Evolutionary conservation across 2,113 vertebrate genomes (phyloP), one percentile per base, ranked within the genome.

Genomic region (Sylvia atricapilla): DNA sequence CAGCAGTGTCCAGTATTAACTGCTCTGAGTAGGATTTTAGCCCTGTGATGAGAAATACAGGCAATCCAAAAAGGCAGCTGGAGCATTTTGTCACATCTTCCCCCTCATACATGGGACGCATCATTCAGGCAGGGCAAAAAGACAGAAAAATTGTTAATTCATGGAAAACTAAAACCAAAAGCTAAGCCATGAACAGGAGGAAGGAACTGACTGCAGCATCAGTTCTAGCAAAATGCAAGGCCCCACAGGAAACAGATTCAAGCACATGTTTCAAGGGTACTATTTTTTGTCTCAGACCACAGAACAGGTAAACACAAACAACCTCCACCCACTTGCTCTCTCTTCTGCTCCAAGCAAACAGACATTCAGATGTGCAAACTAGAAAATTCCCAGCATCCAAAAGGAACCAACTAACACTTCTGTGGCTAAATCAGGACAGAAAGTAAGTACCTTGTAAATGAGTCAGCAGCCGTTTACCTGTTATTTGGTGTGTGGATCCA

Each of bases 401-500:
- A 58, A 77, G 28, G 35, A 89, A 55, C 8, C 52, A 56, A 66
- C 18, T 28, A 43, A 78, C 10, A 24, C 9, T 49, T 44, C 1
- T 73, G 41, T 15, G 47, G 31, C 35, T 93, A 56, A 30, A 72
- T 47, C 10, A 64, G 37, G 11, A 14, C 60, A 70, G 41, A 60
- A 82, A 49, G 60, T 7, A 72, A 73, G 25, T 1, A 39, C 10
- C 15, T n/a, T 47, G 63, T 60, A 93, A 68, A 58, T 10, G 17
- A 58, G 59, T 30, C 37, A 68, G 47, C 14, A 91, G 21, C 56
- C 43, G 31, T 77, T 89, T 98, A 99, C 99, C 99, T 97, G 98
- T 98, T 97, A 99, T 97, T 91, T 98, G 98, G 82, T 97, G 98
- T 4, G 84, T 97, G 18, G 98, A 98, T 93, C 98, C 98, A 60